Base-by-base conservation (phyloP, 2,797 vertebrate genomes). In the Bufotes viridis region DNA sequence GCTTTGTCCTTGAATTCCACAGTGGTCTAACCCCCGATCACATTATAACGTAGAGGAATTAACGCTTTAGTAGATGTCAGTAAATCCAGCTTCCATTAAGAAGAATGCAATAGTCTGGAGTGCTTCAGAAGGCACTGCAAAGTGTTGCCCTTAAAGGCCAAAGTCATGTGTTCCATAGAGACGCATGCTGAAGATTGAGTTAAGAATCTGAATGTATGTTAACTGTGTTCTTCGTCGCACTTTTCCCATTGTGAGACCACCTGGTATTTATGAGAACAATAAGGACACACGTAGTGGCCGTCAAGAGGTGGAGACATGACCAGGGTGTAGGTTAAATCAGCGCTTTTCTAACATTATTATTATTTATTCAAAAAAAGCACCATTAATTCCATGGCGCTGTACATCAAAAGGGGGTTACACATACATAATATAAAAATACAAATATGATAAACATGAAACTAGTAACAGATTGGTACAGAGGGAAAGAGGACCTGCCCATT, bases 1-100 rank as follows among this genome's bases (percentile, higher is more conserved):
- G 82, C 24, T 51, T 60, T 84, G 76, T 80, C 82, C 51, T 84
- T 88, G 65, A 88, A 83, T 72, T 53, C 60, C 53, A 74, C 29
- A 55, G 29, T 61, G 61, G 11, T 58, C 58, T 88, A 80, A 85
- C 65, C 55, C 61, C 17, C 12, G 55, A 81, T 14, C 65, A 67
- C 29, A 84, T 12, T 65, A 78, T 61, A 70, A 24, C n/a, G n/a
- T 60, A 24, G 53, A 8, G 7, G 76, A 69, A 80, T 78, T 78
- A 84, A 85, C 87, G 80, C 75, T 60, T 80, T 72, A 76, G 55
- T 60, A 51, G 67, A 53, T n/a, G 55, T 34, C 55, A 85, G 61
- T n/a, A 53, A 79, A 70, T 84, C 42, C 42, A 42, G 5, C 22
- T 88, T 88, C 15, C 63, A 61, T 55, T 76, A 58, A 18, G 81